Evolutionary conservation across 2,888 invertebrate genomes (phyloP).

Genomic region (Altica lythri): DNA sequence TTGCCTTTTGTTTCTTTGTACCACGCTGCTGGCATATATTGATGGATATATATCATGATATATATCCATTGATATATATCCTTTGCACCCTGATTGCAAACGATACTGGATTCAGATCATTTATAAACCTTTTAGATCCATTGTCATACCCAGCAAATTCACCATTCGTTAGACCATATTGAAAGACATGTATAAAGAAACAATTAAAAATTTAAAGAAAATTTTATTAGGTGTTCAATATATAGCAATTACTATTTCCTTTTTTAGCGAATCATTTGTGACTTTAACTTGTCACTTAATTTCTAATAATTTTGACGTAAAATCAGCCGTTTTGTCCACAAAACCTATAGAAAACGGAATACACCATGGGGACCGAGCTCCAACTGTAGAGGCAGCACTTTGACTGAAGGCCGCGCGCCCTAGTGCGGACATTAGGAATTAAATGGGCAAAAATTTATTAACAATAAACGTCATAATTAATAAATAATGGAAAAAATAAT

Average conservation of each 20-base stretch:
- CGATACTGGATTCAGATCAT: constrained; percentile 28
- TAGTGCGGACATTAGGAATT: too few relatives aligned
- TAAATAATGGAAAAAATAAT: too few relatives aligned
- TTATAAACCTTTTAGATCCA: constrained; percentile 27
- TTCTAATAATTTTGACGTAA: constrained; percentile 17
- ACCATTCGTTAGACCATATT: constrained; percentile 13
- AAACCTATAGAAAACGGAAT: constrained; percentile 30
- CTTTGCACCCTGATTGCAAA: too few relatives aligned
- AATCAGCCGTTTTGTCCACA: constrained; percentile 29
- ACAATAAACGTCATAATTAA: too few relatives aligned
- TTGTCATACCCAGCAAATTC: constrained; percentile 23
- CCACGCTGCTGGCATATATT: too few relatives aligned
- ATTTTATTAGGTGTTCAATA: constrained; percentile 22
- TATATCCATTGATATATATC: too few relatives aligned
- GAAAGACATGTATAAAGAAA: constrained; percentile 13
- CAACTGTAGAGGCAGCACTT: too few relatives aligned
- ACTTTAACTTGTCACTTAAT: constrained; percentile 31
- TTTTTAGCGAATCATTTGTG: constrained; percentile 28
- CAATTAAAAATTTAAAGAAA: constrained; percentile 18
- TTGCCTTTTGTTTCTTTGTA: too few relatives aligned
- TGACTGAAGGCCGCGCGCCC: too few relatives aligned
- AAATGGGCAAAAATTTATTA: too few relatives aligned
- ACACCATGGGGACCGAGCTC: too few relatives aligned
- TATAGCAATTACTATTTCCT: constrained; percentile 29
- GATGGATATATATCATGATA: too few relatives aligned